Percentiles rank a stretch among this genome's conserved stretches.
phyloP scores from a whole-genome alignment of 2,797 vertebrate genomes.

The Enteromius trimaculatus region DNA sequence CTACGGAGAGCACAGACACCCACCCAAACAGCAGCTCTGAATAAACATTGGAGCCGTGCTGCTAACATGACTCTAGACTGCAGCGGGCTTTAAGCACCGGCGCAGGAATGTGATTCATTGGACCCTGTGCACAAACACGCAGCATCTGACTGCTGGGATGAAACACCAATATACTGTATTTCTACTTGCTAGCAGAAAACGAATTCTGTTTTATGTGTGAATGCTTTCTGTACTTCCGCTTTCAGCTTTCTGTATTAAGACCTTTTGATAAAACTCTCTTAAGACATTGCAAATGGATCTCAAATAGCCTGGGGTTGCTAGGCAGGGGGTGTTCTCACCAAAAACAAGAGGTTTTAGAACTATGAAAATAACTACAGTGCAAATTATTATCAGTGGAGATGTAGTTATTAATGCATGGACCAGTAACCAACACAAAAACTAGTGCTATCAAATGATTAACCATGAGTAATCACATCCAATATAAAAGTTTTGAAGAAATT shows the following conservation, averaged over 20 bases:
- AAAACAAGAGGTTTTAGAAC: background rate
- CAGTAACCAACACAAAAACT: no score
- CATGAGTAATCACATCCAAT: no score
- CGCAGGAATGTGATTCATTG: conserved; percentile 21
- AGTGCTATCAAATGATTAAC: no score
- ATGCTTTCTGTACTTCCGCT: background rate
- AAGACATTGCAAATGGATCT: background rate
- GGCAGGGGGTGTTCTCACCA: no score
- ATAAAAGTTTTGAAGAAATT: no score
- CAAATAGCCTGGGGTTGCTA: background rate
- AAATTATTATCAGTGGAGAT: background rate
- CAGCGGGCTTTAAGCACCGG: background rate
- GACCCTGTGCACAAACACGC: background rate
- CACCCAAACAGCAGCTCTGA: conserved; percentile 5
- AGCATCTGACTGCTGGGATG: conserved; percentile 22
- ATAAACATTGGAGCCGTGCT: conserved; percentile 29
- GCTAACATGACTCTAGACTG: background rate
- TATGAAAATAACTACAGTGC: background rate
- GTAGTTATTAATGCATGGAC: background rate
- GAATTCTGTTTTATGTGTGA: conserved; percentile 5
- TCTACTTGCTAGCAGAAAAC: background rate
- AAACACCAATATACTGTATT: conserved; percentile 29
- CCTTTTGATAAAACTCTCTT: background rate
- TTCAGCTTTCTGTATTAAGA: background rate
- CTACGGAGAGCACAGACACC: conserved; percentile 1